Conservation (phyloP, 2,888 invertebrate genomes). For the Acanthosepion esculentum region DNA sequence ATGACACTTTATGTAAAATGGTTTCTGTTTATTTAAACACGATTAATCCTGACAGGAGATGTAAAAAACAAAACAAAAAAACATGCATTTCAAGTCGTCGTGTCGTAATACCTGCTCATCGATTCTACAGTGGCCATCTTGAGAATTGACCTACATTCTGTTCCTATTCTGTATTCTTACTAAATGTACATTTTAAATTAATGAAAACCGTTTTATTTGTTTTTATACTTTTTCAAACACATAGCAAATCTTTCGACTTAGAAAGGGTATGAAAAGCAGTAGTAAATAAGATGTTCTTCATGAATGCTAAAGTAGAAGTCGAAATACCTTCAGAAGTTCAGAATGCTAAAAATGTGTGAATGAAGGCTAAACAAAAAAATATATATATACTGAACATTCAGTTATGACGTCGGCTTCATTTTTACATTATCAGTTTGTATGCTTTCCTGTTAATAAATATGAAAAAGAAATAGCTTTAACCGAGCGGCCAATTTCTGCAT, state of each 20-base stretch:
- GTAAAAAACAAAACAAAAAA: neutral
- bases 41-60: neutral
- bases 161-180: neutral
- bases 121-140: neutral
- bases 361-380: neutral
- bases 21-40: neutral
- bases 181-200: neutral
- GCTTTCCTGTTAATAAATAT: neutral
- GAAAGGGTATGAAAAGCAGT: neutral
- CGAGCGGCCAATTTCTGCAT: neutral
- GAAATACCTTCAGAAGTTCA: slow-evolving; percentile 16
- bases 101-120: neutral
- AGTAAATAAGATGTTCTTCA: neutral
- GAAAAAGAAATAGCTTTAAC: neutral
- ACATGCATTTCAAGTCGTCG: neutral
- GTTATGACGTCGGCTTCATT: neutral
- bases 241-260: neutral
- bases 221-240: neutral
- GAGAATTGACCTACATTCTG: neutral
- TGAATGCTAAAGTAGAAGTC: neutral
- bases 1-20: neutral
- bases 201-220: neutral
- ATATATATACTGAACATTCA: neutral
- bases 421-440: neutral
- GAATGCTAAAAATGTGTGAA: neutral